Conservation (phyloP, 2,888 invertebrate species). For the Carpatolechia fugitivella region DNA sequence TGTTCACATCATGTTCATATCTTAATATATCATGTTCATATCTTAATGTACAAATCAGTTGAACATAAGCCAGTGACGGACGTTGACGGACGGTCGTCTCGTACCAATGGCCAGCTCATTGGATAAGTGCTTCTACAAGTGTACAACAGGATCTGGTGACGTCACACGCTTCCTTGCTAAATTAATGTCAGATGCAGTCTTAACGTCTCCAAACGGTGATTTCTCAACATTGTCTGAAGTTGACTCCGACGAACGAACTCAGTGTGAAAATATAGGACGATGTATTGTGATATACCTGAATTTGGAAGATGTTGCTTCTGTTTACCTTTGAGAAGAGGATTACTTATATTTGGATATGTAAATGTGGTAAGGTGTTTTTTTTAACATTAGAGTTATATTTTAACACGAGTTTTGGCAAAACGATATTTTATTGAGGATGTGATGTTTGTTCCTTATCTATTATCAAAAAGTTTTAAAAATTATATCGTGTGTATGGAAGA, state of each 20-base stretch:
- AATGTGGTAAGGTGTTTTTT: conserved; percentile 51
- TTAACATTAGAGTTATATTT: too few species aligned
- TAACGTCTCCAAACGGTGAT: not conserved
- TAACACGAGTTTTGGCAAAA: too few species aligned
- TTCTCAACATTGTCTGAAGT: not conserved
- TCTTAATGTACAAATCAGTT: too few species aligned
- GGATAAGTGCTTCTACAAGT: not conserved
- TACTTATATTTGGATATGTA: conserved; percentile 54
- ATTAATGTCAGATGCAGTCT: too few species aligned
- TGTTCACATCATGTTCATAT: too few species aligned
- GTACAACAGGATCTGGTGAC: not conserved
- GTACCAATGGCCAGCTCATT: not conserved
- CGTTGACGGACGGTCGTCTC: not conserved
- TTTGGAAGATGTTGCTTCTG: conserved; percentile 60
- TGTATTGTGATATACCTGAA: conserved; percentile 20
- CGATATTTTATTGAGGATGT: too few species aligned
- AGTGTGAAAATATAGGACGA: not conserved
- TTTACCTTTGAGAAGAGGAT: conserved; percentile 55
- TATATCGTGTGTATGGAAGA: too few species aligned
- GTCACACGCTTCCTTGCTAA: not conserved
- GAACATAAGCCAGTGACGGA: not conserved
- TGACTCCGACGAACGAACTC: not conserved
- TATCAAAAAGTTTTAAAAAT: too few species aligned
- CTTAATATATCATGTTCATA: too few species aligned
- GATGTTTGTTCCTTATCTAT: too few species aligned